Conservation (phyloP, 2,113 vertebrate genomes). For the Heloderma charlesbogerti region DNA sequence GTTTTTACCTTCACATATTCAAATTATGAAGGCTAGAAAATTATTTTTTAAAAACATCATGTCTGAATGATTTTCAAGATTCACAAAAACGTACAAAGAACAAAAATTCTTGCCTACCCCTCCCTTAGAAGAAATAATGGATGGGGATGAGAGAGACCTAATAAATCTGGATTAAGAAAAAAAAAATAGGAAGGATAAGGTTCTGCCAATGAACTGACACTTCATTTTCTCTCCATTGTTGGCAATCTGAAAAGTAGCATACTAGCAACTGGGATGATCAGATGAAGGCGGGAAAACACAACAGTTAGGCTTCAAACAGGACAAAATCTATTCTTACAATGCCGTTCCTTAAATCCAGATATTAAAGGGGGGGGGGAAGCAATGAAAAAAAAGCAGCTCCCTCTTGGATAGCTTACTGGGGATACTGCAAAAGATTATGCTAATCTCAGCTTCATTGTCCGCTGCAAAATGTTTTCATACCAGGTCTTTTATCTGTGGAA, state of each 20-base stretch:
- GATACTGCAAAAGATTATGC: conserved; percentile 99
- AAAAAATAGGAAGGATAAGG: conserved; percentile 81
- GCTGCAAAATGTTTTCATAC: conserved; percentile 99
- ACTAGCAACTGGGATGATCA: conserved; percentile 92
- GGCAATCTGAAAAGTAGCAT: conserved; percentile 84
- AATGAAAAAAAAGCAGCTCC: conserved; percentile 86
- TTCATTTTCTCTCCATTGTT: conserved; percentile 90
- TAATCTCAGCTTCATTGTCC: conserved; percentile 98
- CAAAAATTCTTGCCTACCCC: background rate
- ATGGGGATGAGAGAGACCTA: conserved; percentile 4
- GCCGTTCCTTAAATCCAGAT: conserved; percentile 90
- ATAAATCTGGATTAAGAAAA: conserved; percentile 87
- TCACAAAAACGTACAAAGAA: background rate
- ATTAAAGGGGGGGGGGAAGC: conserved; percentile 80
- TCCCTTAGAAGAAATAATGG: conserved; percentile 65
- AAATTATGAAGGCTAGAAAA: background rate
- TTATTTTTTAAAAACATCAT: background rate
- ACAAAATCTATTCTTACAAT: conserved; percentile 92
- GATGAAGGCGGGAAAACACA: conserved; percentile 97
- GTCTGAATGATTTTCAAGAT: background rate
- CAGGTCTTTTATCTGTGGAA: conserved; percentile 99
- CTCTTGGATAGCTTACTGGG: conserved; percentile 98
- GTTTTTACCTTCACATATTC: background rate
- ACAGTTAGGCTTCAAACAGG: conserved; percentile 85
- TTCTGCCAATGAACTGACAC: conserved; percentile 88